phyloP scores from a whole-genome alignment of 2,797 vertebrate genomes.

The Sebastes glaucus region DNA sequence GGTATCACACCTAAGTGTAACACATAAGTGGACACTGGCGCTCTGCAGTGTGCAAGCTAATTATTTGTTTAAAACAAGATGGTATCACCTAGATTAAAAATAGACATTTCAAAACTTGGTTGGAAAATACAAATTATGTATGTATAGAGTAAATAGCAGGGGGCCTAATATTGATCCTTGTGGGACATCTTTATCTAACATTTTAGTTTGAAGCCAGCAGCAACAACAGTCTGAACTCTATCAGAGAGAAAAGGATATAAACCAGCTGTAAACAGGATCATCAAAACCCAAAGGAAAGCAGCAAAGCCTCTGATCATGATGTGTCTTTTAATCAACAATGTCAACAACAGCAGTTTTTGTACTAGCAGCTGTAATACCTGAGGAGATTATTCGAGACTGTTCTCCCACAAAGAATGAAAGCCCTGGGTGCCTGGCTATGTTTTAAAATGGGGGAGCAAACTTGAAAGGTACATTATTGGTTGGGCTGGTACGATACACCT shows the following conservation, averaged over 20 bases:
- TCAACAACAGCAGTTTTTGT: too few relatives aligned
- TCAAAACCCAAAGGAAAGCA: not conserved
- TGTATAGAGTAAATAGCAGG: not conserved
- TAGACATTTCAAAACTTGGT: accelerated
- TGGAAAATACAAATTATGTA: not conserved
- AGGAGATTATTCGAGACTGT: not conserved
- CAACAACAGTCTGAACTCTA: not conserved
- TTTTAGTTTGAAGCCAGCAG: not conserved
- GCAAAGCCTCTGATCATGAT: too few relatives aligned
- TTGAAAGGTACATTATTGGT: too few relatives aligned
- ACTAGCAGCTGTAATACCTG: too few relatives aligned
- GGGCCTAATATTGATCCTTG: not conserved
- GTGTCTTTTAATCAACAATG: too few relatives aligned
- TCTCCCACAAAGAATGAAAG: not conserved
- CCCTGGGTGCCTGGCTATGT: too few relatives aligned
- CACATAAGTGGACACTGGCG: not conserved
- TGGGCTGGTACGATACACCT: too few relatives aligned
- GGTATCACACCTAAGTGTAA: not conserved
- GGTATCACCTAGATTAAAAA: not conserved
- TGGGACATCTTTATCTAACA: not conserved
- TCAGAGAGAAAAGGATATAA: not conserved
- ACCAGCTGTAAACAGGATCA: not conserved
- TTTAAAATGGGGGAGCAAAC: too few relatives aligned
- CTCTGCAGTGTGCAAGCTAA: not conserved
- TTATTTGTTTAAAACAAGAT: not conserved